Percentiles rank a stretch among this genome's conserved stretches.
These are phyloP conservation scores for Oreochromis mossambicus DNA, from an alignment of 2,797 vertebrate species.

Conservation along the genomic window DNA sequence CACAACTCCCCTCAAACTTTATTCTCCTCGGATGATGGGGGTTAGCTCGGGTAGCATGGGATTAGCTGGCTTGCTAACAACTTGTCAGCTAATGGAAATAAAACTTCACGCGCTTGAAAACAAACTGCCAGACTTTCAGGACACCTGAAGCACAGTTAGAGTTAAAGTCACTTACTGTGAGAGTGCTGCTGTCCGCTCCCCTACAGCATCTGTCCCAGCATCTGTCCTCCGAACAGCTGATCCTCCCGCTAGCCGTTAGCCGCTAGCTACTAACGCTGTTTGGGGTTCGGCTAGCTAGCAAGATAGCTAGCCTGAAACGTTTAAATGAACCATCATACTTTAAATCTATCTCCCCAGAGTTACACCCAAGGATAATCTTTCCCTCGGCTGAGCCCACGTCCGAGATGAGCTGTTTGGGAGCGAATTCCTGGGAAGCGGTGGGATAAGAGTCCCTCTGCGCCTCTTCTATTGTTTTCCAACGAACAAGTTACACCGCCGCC, in stretches of 20 bases:
- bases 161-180: constrained; percentile 60
- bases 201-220: constrained; percentile 66
- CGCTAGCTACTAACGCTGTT: constrained; percentile 49
- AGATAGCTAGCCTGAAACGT: constrained; percentile 50
- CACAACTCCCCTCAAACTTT: constrained; percentile 51
- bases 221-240: constrained; percentile 69
- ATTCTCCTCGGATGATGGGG: constrained; percentile 13
- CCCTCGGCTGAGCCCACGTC: background rate
- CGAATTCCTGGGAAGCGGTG: background rate
- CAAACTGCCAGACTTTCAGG: background rate
- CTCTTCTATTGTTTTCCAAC: constrained; percentile 81
- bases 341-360: constrained; percentile 7
- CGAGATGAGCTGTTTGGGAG: background rate
- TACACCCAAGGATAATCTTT: constrained; percentile 10
- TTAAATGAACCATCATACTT: constrained; percentile 61
- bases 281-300: constrained; percentile 43
- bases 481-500: constrained; percentile 66
- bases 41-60: constrained; percentile 27
- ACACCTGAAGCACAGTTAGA: background rate
- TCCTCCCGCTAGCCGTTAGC: constrained; percentile 67
- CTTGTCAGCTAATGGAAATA: background rate
- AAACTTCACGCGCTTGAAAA: background rate
- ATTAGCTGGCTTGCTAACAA: constrained; percentile 29
- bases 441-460: constrained; percentile 24
- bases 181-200: constrained; percentile 34